phyloP scores from a whole-genome alignment of 92 coral and sea anemone species.

The Zoanthus gigantus region DNA sequence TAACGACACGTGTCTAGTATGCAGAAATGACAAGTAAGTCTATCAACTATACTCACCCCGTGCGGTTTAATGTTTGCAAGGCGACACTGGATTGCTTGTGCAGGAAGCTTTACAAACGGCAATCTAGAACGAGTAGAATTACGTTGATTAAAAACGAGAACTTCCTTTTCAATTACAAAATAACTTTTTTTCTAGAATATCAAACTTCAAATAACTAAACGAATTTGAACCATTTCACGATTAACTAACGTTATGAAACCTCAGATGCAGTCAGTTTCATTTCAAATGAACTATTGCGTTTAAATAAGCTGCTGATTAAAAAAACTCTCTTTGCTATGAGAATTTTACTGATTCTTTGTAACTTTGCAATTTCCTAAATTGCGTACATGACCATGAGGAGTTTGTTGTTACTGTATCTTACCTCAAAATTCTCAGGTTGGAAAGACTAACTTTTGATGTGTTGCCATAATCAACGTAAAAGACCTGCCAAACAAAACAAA shows the following conservation, averaged over 20 bases:
- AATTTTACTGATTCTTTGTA: background rate
- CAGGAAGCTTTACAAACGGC: conserved; percentile 83
- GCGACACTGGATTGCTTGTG: conserved; percentile 86
- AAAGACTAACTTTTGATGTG: conserved; percentile 71
- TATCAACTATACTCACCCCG: conserved; percentile 60
- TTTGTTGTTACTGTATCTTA: conserved; percentile 13
- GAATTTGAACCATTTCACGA: no score
- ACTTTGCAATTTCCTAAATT: background rate
- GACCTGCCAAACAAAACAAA: conserved; percentile 59
- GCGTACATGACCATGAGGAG: background rate
- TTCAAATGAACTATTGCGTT: no score
- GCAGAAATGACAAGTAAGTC: background rate
- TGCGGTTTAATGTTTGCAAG: conserved; percentile 88
- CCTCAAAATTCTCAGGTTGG: conserved; percentile 86
- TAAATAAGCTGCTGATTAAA: no score
- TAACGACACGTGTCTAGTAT: no score
- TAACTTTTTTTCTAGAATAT: no score
- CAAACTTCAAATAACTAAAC: no score
- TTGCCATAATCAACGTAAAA: conserved; percentile 98
- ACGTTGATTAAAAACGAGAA: background rate
- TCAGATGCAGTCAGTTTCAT: no score
- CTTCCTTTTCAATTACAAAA: background rate
- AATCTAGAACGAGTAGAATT: conserved; percentile 53
- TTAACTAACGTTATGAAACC: no score
- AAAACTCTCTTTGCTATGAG: no score